Base-by-base conservation (phyloP, 2,113 vertebrate species). In the Xyrauchen texanus region DNA sequence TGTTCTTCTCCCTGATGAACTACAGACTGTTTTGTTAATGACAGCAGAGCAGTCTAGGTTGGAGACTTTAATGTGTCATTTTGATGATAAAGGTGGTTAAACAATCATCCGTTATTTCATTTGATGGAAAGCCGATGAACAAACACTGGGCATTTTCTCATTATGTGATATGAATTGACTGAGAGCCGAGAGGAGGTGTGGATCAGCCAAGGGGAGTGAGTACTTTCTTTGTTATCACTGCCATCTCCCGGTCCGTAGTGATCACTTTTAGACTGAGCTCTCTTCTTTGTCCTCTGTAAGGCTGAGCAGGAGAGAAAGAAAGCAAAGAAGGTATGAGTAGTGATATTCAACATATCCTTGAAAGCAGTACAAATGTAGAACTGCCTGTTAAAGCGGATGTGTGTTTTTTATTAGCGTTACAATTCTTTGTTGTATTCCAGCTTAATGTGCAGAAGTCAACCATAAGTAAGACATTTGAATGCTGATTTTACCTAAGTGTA, bases 241-340 rank as follows among this genome's bases (percentile, higher is more conserved):
- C 86, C 87, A 88, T 86, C 87, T 88, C 76, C 83, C 85, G 87
- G 83, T 78, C 55, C 51, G 64, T 12, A 75, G 63, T 72, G 64
- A 83, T 75, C 69, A 81, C 78, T 79, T 81, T 85, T 76, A 51
- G 66, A 46, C 45, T 42, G 34, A 44, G 81, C 62, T 65, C n/a
- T 51, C 63, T 57, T 34, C 47, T 82, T 72, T 85, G 75, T 84
- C 77, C 71, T 15, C 47, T 3, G 58, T 15, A 21, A 79, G 76
- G 42, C 42, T 58, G 34, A 66, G 52, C 58, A 61, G 62, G 68
- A 45, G 10, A 60, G 55, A 10, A n/a, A 70, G 57, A 57, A 15
- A 34, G 51, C 21, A 34, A 34, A 34, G 21, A 34, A 34, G 21
- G 21, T 34, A 34, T 34, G 21, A 34, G 21, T 34, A 34, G 21